Evolutionary conservation across 1,140 invertebrate species (phyloP), one percentile per base, ranked within the genome.

Genomic region (Drosophila pruinosa): DNA sequence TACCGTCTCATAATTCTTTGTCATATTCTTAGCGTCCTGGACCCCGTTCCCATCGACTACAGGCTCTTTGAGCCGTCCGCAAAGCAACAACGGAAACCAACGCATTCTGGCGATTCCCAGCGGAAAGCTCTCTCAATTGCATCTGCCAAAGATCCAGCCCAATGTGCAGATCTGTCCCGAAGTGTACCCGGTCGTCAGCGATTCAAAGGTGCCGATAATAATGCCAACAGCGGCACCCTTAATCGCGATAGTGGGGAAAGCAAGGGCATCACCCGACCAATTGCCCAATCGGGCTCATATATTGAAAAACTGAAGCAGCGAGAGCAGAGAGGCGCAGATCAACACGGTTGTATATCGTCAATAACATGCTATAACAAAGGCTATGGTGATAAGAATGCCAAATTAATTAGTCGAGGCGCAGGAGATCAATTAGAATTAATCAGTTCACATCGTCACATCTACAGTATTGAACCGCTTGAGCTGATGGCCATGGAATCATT

Each of bases 101-200:
- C 70, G 39, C 10, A 69, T 71, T 31, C 47, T 50, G 47, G 56
- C 53, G 65, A 82, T 53, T 41, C 75, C 54, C 75, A 86, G 71
- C 74, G 74, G 74, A 72, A 79, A 86, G 43, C 59, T 73, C 52
- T 52, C 61, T 52, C 70, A 72, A 76, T 65, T 64, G 43, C 75
- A 85, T 72, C 72, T 78, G 24, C 71, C 77, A 69, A 80, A 79
- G 70, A 70, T 78, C 15, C 78, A 81, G n/a, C 58, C 80, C 68
- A 77, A 78, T 61, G 70, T 80, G 41, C 80, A 85, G 73, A 85
- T 80, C 45, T 85, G 80, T 45, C 80, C 80, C 17, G 74, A 78
- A 45, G 71, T 80, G n/a, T 80, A 85, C 61, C 77, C 80, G 28
- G 58, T 70, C 69, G 78, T 47, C 48, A 74, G 64, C 71, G 76